A percentile compares a stretch with the other conserved stretches of the same genome.
These are phyloP conservation scores for Pyrrhosoma nymphula DNA, from an alignment of 2,888 invertebrate genomes.

Conservation along the genomic window DNA sequence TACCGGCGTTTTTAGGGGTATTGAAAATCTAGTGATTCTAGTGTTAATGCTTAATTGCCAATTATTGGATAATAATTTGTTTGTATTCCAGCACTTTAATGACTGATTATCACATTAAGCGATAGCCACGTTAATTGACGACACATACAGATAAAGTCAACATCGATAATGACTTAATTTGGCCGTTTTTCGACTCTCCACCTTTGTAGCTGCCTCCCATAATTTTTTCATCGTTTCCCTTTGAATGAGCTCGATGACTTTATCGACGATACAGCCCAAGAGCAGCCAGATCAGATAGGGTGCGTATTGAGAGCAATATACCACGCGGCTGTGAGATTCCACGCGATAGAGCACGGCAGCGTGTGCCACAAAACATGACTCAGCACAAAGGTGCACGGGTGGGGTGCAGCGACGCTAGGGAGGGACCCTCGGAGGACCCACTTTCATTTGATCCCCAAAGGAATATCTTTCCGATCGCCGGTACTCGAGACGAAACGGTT, in stretches of 20 bases:
- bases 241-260: not conserved
- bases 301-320: not conserved
- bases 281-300: not conserved
- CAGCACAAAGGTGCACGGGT: not conserved
- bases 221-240: not conserved
- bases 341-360: not conserved
- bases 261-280: not conserved
- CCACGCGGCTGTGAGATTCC: not conserved
- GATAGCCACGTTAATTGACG: too few relatives aligned
- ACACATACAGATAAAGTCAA: not conserved
- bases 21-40: too few relatives aligned
- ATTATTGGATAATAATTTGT: too few relatives aligned
- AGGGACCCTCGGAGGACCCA: not conserved
- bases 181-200: not conserved
- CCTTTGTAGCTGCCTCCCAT: not conserved
- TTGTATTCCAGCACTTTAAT: too few relatives aligned
- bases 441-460: not conserved
- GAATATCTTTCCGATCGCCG: not conserved
- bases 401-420: too few relatives aligned
- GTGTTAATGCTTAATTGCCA: too few relatives aligned
- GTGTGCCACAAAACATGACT: not conserved
- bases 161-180: not conserved
- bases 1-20: too few relatives aligned
- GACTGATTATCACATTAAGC: too few relatives aligned
- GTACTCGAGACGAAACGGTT: not conserved